A percentile compares a stretch with the other conserved stretches of the same genome.
Conservation (phyloP, 2,797 vertebrate genomes). For the Leuciscus waleckii region DNA sequence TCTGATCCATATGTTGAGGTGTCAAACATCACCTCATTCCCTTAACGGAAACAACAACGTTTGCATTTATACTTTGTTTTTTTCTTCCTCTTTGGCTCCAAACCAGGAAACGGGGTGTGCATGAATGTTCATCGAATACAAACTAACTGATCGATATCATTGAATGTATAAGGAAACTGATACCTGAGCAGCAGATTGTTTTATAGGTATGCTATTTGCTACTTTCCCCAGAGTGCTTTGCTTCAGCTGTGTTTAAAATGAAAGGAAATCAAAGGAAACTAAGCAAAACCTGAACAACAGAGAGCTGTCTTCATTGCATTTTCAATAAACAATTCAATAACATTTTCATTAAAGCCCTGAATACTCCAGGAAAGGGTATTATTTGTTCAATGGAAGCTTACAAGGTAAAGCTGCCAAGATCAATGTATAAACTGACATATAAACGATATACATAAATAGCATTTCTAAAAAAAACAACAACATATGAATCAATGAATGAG, state of each 20-base stretch:
- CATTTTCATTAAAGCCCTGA: conserved; percentile 30
- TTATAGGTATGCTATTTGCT: conserved; percentile 70
- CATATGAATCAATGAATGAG: not conserved
- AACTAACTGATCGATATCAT: conserved; percentile 71
- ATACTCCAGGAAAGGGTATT: conserved; percentile 4
- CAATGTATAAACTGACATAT: conserved; percentile 8
- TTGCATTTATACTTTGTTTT: not conserved
- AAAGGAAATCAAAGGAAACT: conserved; percentile 43
- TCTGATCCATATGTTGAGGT: conserved; percentile 21
- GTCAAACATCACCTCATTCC: not conserved
- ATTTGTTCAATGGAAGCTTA: conserved; percentile 27
- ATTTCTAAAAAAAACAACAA: not conserved
- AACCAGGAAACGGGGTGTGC: conserved; percentile 61
- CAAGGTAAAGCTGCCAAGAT: conserved; percentile 2
- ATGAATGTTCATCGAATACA: conserved; percentile 64
- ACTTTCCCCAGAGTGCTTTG: conserved; percentile 52
- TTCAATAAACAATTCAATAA: conserved; percentile 45
- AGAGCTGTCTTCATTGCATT: conserved; percentile 23
- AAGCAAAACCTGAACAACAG: conserved; percentile 30
- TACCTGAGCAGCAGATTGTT: conserved; percentile 75
- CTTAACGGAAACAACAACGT: conserved; percentile 6
- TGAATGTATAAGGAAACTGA: conserved; percentile 69
- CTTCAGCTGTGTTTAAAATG: conserved; percentile 44
- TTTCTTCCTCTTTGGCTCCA: not conserved
- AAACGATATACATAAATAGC: conserved; percentile 9